Conservation (phyloP, 2,113 vertebrate genomes). For the Patagioenas fasciata region DNA sequence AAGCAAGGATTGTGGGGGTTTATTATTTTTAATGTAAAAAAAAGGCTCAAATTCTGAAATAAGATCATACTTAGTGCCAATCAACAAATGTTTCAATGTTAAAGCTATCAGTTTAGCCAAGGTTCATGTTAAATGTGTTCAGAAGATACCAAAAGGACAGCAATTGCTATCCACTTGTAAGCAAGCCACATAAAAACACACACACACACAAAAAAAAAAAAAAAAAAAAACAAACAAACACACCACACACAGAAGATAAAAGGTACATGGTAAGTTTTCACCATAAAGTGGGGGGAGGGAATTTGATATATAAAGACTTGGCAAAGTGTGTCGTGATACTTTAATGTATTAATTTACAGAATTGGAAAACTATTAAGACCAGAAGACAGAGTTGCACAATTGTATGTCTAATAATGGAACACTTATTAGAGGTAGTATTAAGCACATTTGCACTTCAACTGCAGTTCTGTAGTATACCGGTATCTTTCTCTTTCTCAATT, state of each 20-base stretch:
- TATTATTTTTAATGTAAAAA: neutral
- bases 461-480: neutral
- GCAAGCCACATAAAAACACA: neutral
- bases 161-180: neutral
- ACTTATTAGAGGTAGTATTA: conserved; percentile 10
- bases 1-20: neutral
- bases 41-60: neutral
- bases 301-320: neutral
- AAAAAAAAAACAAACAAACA: too few species aligned
- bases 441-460: conserved; percentile 35
- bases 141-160: neutral
- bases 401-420: conserved; percentile 34
- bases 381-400: conserved; percentile 46
- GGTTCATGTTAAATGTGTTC: neutral
- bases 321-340: neutral
- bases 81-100: neutral
- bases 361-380: conserved; percentile 53
- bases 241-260: neutral
- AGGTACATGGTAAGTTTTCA: neutral
- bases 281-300: neutral
- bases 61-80: neutral
- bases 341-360: conserved; percentile 41
- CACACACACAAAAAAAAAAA: too few species aligned
- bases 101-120: neutral
- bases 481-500: conserved; percentile 31